These are phyloP conservation scores for Drosophila lacicola DNA, from an alignment of 2,888 invertebrate species.

Conservation along the genomic window DNA sequence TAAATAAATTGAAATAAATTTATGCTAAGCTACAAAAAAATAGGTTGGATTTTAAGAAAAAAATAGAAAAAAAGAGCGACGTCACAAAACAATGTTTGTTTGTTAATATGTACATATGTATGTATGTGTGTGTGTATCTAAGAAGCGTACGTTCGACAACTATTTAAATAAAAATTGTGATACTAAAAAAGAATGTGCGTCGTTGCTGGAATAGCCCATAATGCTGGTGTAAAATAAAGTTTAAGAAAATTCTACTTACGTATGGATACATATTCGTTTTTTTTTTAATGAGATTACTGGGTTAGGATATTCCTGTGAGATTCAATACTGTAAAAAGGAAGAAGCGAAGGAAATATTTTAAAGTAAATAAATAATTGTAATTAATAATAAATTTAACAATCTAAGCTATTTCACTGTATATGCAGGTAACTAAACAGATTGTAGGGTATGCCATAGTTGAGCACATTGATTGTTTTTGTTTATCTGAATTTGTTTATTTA, in stretches of 20 bases:
- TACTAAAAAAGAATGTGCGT: not conserved
- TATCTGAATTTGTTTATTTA: slow-evolving; percentile 6
- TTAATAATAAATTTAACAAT: not conserved
- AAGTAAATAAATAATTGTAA: not conserved
- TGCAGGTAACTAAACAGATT: not conserved
- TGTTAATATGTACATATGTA: too few relatives aligned
- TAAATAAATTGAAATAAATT: too few relatives aligned
- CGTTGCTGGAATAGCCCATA: not conserved
- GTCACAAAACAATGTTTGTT: too few relatives aligned
- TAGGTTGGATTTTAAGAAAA: too few relatives aligned
- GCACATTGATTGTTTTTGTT: not conserved
- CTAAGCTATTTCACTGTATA: too few relatives aligned
- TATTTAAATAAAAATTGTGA: too few relatives aligned
- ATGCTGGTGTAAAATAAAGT: not conserved
- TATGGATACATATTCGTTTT: slow-evolving; percentile 60
- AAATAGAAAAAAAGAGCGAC: too few relatives aligned
- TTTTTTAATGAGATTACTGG: slow-evolving; percentile 47
- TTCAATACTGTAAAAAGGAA: slow-evolving; percentile 59
- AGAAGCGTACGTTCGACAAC: too few relatives aligned
- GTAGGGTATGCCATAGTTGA: not conserved
- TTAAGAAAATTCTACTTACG: slow-evolving; percentile 52
- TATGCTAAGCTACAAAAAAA: too few relatives aligned
- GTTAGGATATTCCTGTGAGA: slow-evolving; percentile 54
- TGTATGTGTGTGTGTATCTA: too few relatives aligned
- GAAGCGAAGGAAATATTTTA: not conserved